phyloP scores from a whole-genome alignment of 2,797 vertebrate species.

The Notamacropus eugenii region DNA sequence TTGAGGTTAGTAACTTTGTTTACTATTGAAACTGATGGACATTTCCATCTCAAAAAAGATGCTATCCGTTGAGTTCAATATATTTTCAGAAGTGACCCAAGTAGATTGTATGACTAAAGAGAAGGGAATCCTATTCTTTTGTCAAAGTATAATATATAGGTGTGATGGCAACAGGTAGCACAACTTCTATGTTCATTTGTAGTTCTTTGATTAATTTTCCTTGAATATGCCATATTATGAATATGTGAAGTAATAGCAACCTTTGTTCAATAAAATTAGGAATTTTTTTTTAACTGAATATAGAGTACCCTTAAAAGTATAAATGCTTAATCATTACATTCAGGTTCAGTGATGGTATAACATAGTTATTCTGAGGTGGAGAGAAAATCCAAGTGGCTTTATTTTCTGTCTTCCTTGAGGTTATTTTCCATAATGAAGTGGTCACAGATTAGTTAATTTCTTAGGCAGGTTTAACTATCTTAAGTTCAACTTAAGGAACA shows the following conservation, averaged over 20 bases:
- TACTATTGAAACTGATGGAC: background rate
- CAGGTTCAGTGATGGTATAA: background rate
- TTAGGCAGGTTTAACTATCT: background rate
- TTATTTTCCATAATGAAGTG: background rate
- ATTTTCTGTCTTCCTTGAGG: background rate
- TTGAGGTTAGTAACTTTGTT: background rate
- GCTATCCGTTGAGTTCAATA: slow-evolving; percentile 16
- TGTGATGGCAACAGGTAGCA: background rate
- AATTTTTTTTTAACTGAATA: background rate
- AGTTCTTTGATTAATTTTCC: background rate
- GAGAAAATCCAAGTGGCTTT: background rate
- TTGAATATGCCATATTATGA: background rate
- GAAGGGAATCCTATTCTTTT: background rate
- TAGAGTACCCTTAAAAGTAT: background rate
- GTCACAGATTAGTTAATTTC: background rate
- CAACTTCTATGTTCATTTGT: background rate
- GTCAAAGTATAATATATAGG: background rate
- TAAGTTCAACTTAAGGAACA: background rate
- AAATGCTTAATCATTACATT: background rate
- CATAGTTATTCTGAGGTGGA: background rate
- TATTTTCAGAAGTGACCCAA: background rate
- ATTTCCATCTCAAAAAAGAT: background rate
- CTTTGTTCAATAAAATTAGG: background rate
- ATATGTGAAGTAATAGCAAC: background rate
- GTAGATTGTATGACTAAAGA: background rate